Percentiles rank a stretch among this genome's conserved stretches.
phyloP scores from a whole-genome alignment of 1,140 invertebrate genomes.

The Drosophila arawakana region DNA sequence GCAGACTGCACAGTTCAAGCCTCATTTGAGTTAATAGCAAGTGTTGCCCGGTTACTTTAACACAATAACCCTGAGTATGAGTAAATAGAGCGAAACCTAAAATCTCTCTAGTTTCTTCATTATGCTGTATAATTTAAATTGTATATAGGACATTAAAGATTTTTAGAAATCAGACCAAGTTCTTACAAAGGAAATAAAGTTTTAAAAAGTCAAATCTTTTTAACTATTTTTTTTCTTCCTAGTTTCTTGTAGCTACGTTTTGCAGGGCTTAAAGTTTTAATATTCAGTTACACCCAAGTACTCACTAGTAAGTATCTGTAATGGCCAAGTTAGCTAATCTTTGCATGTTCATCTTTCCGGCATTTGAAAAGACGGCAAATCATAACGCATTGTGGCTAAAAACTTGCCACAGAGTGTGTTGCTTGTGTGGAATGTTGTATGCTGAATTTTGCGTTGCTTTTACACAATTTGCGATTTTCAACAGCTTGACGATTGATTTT shows the following conservation, averaged over 20 bases:
- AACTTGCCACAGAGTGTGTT: slow-evolving; percentile 34
- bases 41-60: slow-evolving; percentile 10
- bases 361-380: slow-evolving; percentile 64
- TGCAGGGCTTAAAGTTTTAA: not conserved
- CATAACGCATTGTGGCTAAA: slow-evolving; percentile 71
- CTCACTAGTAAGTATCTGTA: not conserved
- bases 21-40: slow-evolving; percentile 62
- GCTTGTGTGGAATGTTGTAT: slow-evolving; percentile 16
- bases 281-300: not conserved
- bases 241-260: too few relatives aligned
- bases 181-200: too few relatives aligned
- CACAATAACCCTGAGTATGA: slow-evolving; percentile 7
- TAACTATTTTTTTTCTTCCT: too few relatives aligned
- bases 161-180: too few relatives aligned
- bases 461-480: slow-evolving; percentile 75
- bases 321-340: slow-evolving; percentile 49
- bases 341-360: slow-evolving; percentile 71
- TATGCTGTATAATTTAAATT: too few relatives aligned
- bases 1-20: slow-evolving; percentile 51
- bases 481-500: slow-evolving; percentile 80
- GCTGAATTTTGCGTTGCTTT: slow-evolving; percentile 54
- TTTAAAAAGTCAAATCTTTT: too few relatives aligned
- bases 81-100: slow-evolving; percentile 25
- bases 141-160: too few relatives aligned
- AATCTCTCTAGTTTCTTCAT: not conserved